Base-by-base conservation (phyloP, 2,797 vertebrate species). In the Siniperca obscura region DNA sequence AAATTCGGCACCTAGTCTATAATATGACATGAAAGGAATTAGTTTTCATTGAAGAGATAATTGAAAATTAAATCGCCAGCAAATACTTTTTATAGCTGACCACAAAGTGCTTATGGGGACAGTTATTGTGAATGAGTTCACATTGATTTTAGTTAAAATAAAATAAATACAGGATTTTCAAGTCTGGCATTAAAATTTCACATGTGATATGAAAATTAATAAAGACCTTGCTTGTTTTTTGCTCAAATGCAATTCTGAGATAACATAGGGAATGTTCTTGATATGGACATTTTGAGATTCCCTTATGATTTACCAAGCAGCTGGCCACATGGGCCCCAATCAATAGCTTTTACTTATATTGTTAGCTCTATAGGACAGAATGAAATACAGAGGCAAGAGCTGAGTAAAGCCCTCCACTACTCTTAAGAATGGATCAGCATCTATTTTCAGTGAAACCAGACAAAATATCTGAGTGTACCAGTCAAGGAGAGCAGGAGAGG, bases 51-150 rank as follows among this genome's bases (percentile, higher is more conserved):
- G 70, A 82, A 74, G 68, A 64, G 78, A 83, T 85, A 79, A 91
- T 90, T 91, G 81, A 89, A 90, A 90, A 90, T 89, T 22, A 86
- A 90, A 83, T 88, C 7, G 13, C 62, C 48, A 27, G 64, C 82
- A 85, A 74, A 89, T 87, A 76, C 64, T 76, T 84, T 86, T 87
- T 77, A 86, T 78, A 72, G 68, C 42, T 83, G 78, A 79, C 70
- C 60, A 78, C 42, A 46, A 71, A 55, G 64, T 76, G 42, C 72
- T 66, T 81, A 53, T 21, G 46, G 12, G 64, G 40, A 75, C 77
- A 76, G 70, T 81, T 76, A 36, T 52, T 87, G 59, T 80, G 68
- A 75, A 79, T 70, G 38, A 66, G 59, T 76, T 87, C n/a, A 44
- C 25, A 65, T n/a, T 76, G 60, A 79, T 72, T 84, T 78, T 12